Evolutionary conservation across 2,888 invertebrate species (phyloP), one percentile per base, ranked within the genome.

Genomic region (Petrolisthes cinctipes): DNA sequence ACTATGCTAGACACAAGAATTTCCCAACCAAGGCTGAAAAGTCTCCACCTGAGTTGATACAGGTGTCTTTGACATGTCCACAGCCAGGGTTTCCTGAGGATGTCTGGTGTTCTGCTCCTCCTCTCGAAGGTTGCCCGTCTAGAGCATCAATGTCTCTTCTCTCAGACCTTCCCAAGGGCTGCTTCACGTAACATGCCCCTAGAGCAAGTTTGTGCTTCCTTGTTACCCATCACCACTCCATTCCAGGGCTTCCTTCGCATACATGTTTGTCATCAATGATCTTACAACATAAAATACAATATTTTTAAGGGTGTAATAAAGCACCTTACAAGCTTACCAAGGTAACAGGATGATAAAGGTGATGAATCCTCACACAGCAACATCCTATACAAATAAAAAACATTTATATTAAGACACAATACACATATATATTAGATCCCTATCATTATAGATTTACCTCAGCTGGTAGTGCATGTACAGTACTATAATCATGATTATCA

Each of bases 91-190:
- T 17, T 9, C 66, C 78, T 23, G 53, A 71, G 83, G 75, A 17
- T 88, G 68, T 88, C 87, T 84, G 84, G 83, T 88, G 80, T 75
- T 84, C 84, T 81, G 87, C 84, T 56, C 87, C 83, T 88, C 83
- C 66, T 88, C 87, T 84, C 84, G 20, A 53, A 88, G 83, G 87
- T 76, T 88, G 84, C 84, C 81, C 87, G 78, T 37, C 84, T 75
- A 76, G 87, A 88, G 84, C 87, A 84, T 84, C 3, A 4, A 9
- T 66, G 84, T 88, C 87, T 81, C 87, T 88, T 88, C 87, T 84
- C 87, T 88, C 87, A 88, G 87, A 88, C 87, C 87, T 88, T 88
- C 87, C 84, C 87, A 88, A 75, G 87, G 87, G 84, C 57, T 20
- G 71, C 75, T 37, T 37, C 66, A 73, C 87, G 75, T 66, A 37